Percentiles rank a stretch among this genome's conserved stretches.
Conservation (phyloP, 2,888 invertebrate species). For the Xylota segnis region DNA sequence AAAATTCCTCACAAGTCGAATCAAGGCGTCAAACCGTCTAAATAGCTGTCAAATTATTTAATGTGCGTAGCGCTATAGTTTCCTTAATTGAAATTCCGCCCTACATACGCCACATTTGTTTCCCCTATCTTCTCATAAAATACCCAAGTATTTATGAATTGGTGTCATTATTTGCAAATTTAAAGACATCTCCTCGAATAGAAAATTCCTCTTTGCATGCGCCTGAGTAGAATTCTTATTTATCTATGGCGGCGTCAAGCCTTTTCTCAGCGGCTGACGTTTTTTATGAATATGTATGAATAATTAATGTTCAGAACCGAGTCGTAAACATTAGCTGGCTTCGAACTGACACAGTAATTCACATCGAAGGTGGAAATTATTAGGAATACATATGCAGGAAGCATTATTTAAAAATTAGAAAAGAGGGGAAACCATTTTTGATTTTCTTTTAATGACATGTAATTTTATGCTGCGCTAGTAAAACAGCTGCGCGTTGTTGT, state of each 20-base stretch:
- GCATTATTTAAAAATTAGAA: slow-evolving; percentile 10
- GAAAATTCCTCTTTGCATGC: slow-evolving; percentile 12
- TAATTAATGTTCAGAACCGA: slow-evolving; percentile 9
- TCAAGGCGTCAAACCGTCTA: neutral
- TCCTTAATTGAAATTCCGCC: slow-evolving; percentile 1
- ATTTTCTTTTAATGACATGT: slow-evolving; percentile 18
- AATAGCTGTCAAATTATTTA: neutral
- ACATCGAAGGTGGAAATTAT: slow-evolving; percentile 17
- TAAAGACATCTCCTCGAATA: slow-evolving; percentile 2
- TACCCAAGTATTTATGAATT: slow-evolving; percentile 2
- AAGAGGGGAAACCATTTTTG: neutral
- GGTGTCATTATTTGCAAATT: slow-evolving; percentile 34
- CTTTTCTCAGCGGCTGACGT: slow-evolving; percentile 24
- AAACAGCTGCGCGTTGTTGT: slow-evolving; percentile 22
- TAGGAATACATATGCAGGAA: slow-evolving; percentile 19
- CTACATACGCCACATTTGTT: neutral
- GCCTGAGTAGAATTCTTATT: slow-evolving; percentile 6
- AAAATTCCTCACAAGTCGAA: too few relatives aligned
- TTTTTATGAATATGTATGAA: slow-evolving; percentile 30
- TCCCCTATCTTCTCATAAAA: slow-evolving; percentile 6
- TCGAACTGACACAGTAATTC: slow-evolving; percentile 32
- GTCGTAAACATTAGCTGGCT: slow-evolving; percentile 38
- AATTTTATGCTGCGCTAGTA: slow-evolving; percentile 17
- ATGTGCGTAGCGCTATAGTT: neutral
- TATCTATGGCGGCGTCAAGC: slow-evolving; percentile 20